A percentile compares a stretch with the other conserved stretches of the same genome.
Conservation (phyloP, 1,140 invertebrate species). For the Carcinoscorpius rotundicauda region DNA sequence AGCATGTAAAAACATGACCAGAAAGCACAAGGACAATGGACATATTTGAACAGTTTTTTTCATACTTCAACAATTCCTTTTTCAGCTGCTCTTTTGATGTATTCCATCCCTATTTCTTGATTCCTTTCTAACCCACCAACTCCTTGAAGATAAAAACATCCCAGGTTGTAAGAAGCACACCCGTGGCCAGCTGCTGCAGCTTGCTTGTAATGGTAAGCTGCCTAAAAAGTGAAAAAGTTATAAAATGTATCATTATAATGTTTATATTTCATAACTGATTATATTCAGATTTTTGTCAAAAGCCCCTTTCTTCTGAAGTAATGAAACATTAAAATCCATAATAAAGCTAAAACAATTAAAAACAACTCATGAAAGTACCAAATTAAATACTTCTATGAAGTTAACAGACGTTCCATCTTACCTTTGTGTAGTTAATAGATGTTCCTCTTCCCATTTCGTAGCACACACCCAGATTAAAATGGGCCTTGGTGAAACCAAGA, state of each 20-base stretch:
- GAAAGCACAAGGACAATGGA: not conserved
- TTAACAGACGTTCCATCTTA: slow-evolving; percentile 14
- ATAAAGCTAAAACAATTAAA: too few relatives aligned
- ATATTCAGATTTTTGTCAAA: slow-evolving; percentile 1
- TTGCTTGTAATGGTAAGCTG: slow-evolving; percentile 24
- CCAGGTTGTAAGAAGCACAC: slow-evolving; percentile 29
- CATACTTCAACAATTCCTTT: slow-evolving; percentile 27
- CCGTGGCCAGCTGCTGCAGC: slow-evolving; percentile 28
- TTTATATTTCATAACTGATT: not conserved
- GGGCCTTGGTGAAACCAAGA: slow-evolving; percentile 27
- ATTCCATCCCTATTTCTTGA: slow-evolving; percentile 19
- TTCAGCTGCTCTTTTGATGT: slow-evolving; percentile 28
- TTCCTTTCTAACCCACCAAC: slow-evolving; percentile 24
- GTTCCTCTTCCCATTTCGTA: slow-evolving; percentile 31
- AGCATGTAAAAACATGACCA: not conserved
- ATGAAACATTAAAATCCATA: too few relatives aligned
- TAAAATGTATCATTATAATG: not conserved
- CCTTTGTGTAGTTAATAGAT: slow-evolving; percentile 25
- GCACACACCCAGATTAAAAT: slow-evolving; percentile 32
- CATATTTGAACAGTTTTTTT: not conserved
- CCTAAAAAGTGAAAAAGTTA: slow-evolving; percentile 12
- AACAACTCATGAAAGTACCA: too few relatives aligned
- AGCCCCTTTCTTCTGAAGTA: too few relatives aligned
- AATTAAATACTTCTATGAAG: too few relatives aligned
- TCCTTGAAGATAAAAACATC: slow-evolving; percentile 27